Conservation (phyloP, 2,888 invertebrate genomes). For the Vesta saturnalis region DNA sequence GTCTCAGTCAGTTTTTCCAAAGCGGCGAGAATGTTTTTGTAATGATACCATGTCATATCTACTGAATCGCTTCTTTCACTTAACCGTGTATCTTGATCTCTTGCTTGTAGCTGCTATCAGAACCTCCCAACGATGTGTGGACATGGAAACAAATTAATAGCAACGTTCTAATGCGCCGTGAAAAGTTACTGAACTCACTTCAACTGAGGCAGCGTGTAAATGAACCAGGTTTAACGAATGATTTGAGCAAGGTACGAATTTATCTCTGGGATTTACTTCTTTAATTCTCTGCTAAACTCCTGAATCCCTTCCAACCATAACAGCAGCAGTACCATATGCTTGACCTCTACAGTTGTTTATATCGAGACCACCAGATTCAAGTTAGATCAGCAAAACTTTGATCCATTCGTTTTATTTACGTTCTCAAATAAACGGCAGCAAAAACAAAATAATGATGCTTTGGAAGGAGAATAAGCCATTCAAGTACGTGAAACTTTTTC, state of each 20-base stretch:
- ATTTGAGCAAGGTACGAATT: conserved; percentile 33
- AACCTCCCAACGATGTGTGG: conserved; percentile 3
- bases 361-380: conserved; percentile 37
- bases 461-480: too few species aligned
- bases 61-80: not conserved
- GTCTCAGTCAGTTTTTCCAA: not conserved
- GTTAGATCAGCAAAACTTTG: too few species aligned
- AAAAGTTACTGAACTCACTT: conserved; percentile 37
- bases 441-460: too few species aligned
- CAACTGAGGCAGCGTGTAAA: conserved; percentile 42
- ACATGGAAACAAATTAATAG: not conserved
- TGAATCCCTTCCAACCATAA: conserved; percentile 37
- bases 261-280: conserved; percentile 41
- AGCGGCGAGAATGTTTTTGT: not conserved
- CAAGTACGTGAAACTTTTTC: too few species aligned
- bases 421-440: too few species aligned
- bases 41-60: not conserved
- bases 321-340: conserved; percentile 46
- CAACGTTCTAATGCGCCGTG: conserved; percentile 5
- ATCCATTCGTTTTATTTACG: too few species aligned
- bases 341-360: conserved; percentile 45
- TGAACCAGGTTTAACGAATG: conserved; percentile 37
- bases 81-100: not conserved
- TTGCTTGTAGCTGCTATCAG: not conserved
- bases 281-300: conserved; percentile 35